Evolutionary conservation across 1,140 invertebrate genomes (phyloP).

Genomic region (Eciton burchellii): DNA sequence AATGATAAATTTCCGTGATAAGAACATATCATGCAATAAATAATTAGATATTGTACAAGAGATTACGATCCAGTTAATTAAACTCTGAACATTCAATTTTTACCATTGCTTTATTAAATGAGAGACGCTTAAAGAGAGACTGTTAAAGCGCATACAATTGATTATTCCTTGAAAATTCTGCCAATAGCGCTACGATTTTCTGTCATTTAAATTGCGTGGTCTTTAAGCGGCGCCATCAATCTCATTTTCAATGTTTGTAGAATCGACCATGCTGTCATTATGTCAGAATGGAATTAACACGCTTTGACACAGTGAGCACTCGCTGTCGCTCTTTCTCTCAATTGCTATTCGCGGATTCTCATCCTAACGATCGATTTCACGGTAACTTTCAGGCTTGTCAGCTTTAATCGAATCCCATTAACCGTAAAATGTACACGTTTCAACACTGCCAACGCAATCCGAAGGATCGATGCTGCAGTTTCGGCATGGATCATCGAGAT

Average conservation of each 20-base stretch:
- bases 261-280: neutral
- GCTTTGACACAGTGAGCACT: neutral
- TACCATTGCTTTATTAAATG: neutral
- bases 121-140: conserved; percentile 30
- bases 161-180: conserved; percentile 12
- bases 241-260: neutral
- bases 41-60: neutral
- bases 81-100: neutral
- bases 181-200: conserved; percentile 45
- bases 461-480: conserved; percentile 63
- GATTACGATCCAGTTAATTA: neutral
- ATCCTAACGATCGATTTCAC: neutral
- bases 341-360: neutral
- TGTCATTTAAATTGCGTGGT: conserved; percentile 41
- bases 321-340: neutral
- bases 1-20: neutral
- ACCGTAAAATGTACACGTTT: neutral
- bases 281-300: neutral
- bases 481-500: conserved; percentile 66
- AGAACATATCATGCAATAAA: neutral
- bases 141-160: neutral
- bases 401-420: conserved; percentile 12
- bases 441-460: neutral
- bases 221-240: conserved; percentile 26
- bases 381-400: neutral